These are phyloP conservation scores for Sminthurinus aureus DNA, from an alignment of 2,888 invertebrate genomes.

Conservation along the genomic window DNA sequence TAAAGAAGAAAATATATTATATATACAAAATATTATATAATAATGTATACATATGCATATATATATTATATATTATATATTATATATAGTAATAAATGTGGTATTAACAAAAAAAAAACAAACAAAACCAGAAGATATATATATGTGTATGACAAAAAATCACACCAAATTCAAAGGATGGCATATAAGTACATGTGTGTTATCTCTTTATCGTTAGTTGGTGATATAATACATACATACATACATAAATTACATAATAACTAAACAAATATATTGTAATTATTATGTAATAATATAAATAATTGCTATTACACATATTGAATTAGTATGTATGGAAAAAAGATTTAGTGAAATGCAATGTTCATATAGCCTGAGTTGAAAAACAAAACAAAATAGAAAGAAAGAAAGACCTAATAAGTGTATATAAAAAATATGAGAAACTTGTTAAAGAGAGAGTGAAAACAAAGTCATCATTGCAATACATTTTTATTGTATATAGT, in stretches of 20 bases:
- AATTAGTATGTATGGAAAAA: too few species aligned
- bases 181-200: background rate
- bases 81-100: too few species aligned
- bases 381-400: too few species aligned
- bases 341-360: background rate
- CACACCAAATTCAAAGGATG: background rate
- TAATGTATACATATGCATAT: background rate
- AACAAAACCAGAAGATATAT: background rate
- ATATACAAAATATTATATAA: background rate
- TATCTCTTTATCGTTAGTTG: slow-evolving; percentile 26
- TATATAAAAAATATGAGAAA: background rate
- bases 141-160: background rate
- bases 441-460: slow-evolving; percentile 48
- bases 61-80: background rate
- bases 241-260: slow-evolving; percentile 1
- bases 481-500: slow-evolving; percentile 13
- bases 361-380: slow-evolving; percentile 55
- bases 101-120: too few species aligned
- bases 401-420: too few species aligned
- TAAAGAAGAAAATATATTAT: background rate
- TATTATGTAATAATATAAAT: background rate
- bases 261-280: background rate
- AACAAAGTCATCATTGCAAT: slow-evolving; percentile 46
- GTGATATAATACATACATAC: slow-evolving; percentile 28
- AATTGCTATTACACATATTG: background rate